Percentiles rank a stretch among this genome's conserved stretches.
These are phyloP conservation scores for Pogonophryne albipinna DNA, from an alignment of 2,797 vertebrate species.

Conservation along the genomic window DNA sequence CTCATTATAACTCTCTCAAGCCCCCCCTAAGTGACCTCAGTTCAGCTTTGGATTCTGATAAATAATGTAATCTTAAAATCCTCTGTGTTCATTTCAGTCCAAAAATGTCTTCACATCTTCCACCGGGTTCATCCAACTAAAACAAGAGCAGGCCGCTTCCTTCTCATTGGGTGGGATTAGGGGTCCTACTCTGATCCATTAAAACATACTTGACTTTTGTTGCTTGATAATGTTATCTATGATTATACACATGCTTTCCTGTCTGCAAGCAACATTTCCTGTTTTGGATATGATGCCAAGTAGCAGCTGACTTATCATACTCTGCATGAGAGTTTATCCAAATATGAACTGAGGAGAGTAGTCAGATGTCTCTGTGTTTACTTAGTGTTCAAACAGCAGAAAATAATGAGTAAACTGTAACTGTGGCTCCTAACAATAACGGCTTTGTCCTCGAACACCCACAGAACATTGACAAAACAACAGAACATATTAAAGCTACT, in stretches of 20 bases:
- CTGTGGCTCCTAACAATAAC: slow-evolving; percentile 28
- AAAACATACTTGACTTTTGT: slow-evolving; percentile 37
- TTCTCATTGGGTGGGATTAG: slow-evolving; percentile 9
- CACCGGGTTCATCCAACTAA: slow-evolving; percentile 7
- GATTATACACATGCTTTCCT: slow-evolving; percentile 64
- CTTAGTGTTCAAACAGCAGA: not conserved
- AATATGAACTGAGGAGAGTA: slow-evolving; percentile 17
- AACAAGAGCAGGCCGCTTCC: not conserved
- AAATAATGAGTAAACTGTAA: not conserved
- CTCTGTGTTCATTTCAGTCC: not conserved
- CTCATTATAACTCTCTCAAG: slow-evolving; percentile 1
- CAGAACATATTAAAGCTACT: not conserved
- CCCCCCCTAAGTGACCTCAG: not conserved
- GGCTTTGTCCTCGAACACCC: not conserved
- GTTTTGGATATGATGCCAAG: slow-evolving; percentile 28
- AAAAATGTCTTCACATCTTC: slow-evolving; percentile 28
- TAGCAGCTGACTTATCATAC: slow-evolving; percentile 30
- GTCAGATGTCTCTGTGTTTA: not conserved
- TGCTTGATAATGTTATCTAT: slow-evolving; percentile 68
- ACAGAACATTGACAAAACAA: slow-evolving; percentile 1
- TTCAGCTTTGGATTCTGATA: not conserved
- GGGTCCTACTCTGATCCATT: not conserved
- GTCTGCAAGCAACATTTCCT: slow-evolving; percentile 66
- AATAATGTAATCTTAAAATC: slow-evolving; percentile 9
- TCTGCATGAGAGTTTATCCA: slow-evolving; percentile 21